Percentiles rank a stretch among this genome's conserved stretches.
Conservation (phyloP, 1,140 invertebrate species). For the Scylla paramamosain region DNA sequence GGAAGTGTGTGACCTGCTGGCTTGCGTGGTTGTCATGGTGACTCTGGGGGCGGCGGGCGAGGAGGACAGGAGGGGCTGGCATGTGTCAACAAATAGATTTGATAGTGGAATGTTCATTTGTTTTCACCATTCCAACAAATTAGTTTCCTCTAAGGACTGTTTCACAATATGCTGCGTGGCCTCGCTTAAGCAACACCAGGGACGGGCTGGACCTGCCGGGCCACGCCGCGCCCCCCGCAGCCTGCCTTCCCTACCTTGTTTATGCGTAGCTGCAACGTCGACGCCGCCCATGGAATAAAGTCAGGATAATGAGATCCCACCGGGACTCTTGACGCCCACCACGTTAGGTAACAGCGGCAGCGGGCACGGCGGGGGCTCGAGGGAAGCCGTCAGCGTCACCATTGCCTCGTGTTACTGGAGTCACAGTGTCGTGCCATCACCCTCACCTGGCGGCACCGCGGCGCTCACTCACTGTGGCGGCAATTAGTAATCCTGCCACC, state of each 20-base stretch:
- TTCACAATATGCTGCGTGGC: not conserved
- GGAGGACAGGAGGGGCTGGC: not conserved
- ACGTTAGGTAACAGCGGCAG: not conserved
- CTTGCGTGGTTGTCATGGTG: not conserved
- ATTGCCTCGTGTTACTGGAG: not conserved
- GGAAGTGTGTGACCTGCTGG: not conserved
- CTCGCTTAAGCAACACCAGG: not conserved
- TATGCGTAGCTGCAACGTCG: not conserved
- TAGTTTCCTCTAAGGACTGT: not conserved
- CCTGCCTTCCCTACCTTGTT: not conserved
- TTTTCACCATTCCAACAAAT: not conserved
- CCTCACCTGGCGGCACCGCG: not conserved
- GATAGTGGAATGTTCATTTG: not conserved
- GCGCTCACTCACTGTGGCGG: not conserved
- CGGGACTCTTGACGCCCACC: not conserved
- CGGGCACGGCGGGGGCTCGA: not conserved
- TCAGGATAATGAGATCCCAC: not conserved
- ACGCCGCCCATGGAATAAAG: conserved; percentile 8
- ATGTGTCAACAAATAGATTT: not conserved
- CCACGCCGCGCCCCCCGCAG: not conserved
- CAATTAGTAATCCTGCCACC: not conserved
- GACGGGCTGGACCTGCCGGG: too few relatives aligned
- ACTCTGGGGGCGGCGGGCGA: not conserved
- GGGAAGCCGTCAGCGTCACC: not conserved
- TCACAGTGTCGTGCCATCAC: not conserved